phyloP scores from a whole-genome alignment of 2,113 vertebrate genomes.

The Dendrocopos noguchii region DNA sequence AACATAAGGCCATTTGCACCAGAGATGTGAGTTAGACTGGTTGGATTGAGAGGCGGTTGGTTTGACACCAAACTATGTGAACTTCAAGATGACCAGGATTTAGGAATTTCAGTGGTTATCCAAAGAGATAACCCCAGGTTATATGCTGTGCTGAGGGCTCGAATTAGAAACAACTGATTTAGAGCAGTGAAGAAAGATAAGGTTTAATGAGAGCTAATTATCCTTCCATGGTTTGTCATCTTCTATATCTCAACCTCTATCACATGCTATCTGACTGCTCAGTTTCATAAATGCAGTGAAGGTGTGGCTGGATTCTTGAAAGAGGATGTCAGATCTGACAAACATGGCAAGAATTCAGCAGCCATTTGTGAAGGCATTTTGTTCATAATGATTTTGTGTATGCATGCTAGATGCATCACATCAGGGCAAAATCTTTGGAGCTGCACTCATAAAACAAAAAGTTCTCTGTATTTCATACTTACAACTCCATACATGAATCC shows the following conservation, averaged over 20 bases:
- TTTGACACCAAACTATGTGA: not conserved
- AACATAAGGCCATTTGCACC: not conserved
- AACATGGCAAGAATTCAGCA: slow-evolving; percentile 18
- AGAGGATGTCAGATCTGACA: slow-evolving; percentile 1
- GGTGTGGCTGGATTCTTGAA: slow-evolving; percentile 18
- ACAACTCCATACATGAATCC: not conserved
- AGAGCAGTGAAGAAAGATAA: not conserved
- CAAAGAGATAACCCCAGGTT: not conserved
- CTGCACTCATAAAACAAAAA: not conserved
- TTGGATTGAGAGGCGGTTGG: not conserved
- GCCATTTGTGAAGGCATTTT: not conserved
- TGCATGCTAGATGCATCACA: not conserved
- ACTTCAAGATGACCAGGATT: not conserved
- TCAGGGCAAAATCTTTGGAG: not conserved
- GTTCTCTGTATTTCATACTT: not conserved
- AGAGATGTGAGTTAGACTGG: fast-evolving
- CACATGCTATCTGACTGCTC: not conserved
- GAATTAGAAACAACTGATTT: not conserved
- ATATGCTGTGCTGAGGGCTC: not conserved
- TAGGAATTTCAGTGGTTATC: not conserved
- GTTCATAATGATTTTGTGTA: not conserved
- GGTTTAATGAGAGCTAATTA: not conserved
- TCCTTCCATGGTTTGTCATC: not conserved
- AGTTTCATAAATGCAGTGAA: not conserved
- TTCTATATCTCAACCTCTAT: not conserved